Evolutionary conservation across 2,888 invertebrate genomes (phyloP).

Genomic region (Matsumyia berberina): DNA sequence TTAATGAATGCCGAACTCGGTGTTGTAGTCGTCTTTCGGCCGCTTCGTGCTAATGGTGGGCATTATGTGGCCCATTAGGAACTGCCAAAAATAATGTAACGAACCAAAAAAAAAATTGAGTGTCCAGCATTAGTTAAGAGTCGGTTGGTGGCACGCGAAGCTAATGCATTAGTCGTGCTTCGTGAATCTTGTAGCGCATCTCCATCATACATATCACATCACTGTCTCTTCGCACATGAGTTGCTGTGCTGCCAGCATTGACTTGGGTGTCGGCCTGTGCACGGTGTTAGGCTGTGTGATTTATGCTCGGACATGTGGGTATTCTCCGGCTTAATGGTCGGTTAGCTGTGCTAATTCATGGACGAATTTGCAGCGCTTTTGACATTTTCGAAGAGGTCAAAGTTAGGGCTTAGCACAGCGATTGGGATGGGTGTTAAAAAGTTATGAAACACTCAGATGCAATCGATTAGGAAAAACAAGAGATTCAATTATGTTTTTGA

Average conservation of each 20-base stretch:
- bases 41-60: slow-evolving; percentile 43
- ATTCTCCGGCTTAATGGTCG: slow-evolving; percentile 28
- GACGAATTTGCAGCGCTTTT: slow-evolving; percentile 8
- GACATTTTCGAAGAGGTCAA: slow-evolving; percentile 45
- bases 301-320: slow-evolving; percentile 21
- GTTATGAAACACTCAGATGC: neutral
- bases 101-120: no score
- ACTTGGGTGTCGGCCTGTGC: slow-evolving; percentile 17
- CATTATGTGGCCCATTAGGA: slow-evolving; percentile 57
- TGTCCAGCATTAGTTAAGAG: slow-evolving; percentile 29
- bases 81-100: slow-evolving; percentile 49
- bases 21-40: slow-evolving; percentile 25
- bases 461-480: slow-evolving; percentile 7
- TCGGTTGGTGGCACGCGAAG: slow-evolving; percentile 40
- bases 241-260: slow-evolving; percentile 2
- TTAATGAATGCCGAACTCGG: slow-evolving; percentile 61
- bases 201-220: slow-evolving; percentile 4
- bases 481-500: no score
- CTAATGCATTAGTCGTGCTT: slow-evolving; percentile 66
- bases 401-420: slow-evolving; percentile 29
- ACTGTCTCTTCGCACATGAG: slow-evolving; percentile 29
- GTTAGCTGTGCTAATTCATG: slow-evolving; percentile 50
- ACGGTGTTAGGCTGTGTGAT: slow-evolving; percentile 49
- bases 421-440: neutral
- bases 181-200: slow-evolving; percentile 18